Evolutionary conservation across 2,113 vertebrate species (phyloP), one percentile per base, ranked within the genome.

Genomic region (Trematocara zebra): DNA sequence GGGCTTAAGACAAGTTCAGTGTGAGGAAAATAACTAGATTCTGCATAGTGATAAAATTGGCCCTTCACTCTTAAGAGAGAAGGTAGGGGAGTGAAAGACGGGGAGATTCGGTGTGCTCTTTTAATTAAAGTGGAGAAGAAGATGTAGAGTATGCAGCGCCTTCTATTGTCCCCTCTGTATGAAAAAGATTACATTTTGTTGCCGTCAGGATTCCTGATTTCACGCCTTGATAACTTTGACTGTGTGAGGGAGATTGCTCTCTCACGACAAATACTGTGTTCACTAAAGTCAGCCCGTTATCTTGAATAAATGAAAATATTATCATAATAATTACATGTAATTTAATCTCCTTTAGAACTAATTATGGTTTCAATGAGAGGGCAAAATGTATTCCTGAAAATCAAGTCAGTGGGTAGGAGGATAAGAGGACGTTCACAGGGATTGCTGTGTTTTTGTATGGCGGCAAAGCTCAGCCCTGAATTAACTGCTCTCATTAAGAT

Each of bases 131-230:
- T 88, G 91, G 87, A 87, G 94, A 95, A 87, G 88, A 85, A 95
- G 93, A 94, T 86, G 91, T 89, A 85, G 89, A 90, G 87, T 95
- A 92, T 92, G 94, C 91, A 82, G 86, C 89, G 89, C 87, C 83
- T 85, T 94, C 95, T 93, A 95, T 96, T 96, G 95, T 96, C 94
- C 95, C 93, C 88, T 92, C 94, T 93, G 92, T 91, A 92, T 94
- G 91, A 94, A 95, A 95, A 94, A 94, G 91, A 96, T 96, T 95
- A 95, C 92, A 94, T 96, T 96, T 95, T 94, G 95, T 95, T 96
- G 93, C 95, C 88, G 92, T 95, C 95, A 96, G 95, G 94, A 96
- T 95, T 96, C 91, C 92, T 94, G 96, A 97, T 96, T 96, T 95
- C 93, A 94, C 84, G 92, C 94, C 90, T 94, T 95, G 95, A 96